Evolutionary conservation across 2,888 invertebrate genomes (phyloP).

Genomic region (Hartigia nigra): DNA sequence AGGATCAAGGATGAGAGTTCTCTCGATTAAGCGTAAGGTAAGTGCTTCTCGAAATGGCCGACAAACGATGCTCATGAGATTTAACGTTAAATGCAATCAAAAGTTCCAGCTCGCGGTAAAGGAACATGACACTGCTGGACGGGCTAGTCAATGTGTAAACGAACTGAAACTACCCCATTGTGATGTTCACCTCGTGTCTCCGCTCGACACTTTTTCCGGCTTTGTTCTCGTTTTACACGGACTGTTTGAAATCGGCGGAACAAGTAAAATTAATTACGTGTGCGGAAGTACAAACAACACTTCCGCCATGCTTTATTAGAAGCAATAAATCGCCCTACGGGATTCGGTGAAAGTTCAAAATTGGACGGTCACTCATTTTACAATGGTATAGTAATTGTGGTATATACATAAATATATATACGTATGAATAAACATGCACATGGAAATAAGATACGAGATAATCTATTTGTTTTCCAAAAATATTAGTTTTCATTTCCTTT

Average conservation of each 20-base stretch:
- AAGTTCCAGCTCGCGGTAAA: not conserved
- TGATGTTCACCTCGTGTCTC: not conserved
- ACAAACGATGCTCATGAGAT: not conserved
- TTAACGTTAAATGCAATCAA: not conserved
- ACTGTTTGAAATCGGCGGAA: constrained; percentile 12
- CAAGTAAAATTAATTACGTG: constrained; percentile 35
- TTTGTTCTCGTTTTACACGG: constrained; percentile 4
- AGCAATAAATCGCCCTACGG: constrained; percentile 23
- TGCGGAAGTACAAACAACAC: constrained; percentile 24
- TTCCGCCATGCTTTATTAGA: constrained; percentile 15
- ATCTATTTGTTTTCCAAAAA: not conserved
- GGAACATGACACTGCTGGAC: not conserved
- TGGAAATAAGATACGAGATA: not conserved
- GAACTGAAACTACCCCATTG: not conserved
- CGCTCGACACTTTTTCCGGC: constrained; percentile 5
- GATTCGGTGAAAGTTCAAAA: not conserved
- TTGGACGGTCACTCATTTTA: not conserved
- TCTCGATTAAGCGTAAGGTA: not conserved
- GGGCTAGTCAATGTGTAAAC: not conserved
- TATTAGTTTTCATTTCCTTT: not conserved
- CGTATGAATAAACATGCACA: not conserved
- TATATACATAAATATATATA: not conserved
- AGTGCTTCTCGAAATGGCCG: not conserved
- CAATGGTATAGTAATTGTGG: not conserved
- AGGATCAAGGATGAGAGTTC: not conserved